These are phyloP conservation scores for Leptopilina clavipes DNA, from an alignment of 1,140 invertebrate genomes.

Conservation along the genomic window DNA sequence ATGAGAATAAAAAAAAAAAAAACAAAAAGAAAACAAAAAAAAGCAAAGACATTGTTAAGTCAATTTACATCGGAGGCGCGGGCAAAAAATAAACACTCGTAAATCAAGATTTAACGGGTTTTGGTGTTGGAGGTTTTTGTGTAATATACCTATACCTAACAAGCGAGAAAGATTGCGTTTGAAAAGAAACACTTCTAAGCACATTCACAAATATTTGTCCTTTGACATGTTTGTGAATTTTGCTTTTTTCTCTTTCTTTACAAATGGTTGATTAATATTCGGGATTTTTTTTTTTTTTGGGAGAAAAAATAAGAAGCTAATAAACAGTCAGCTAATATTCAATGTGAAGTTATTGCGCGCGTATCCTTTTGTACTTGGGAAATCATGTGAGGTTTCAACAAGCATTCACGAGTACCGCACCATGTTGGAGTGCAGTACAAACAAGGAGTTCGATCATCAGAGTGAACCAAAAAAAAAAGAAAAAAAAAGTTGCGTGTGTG, in stretches of 20 bases:
- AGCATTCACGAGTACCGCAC: constrained; percentile 1
- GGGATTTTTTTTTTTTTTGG: too few relatives aligned
- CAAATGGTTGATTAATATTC: too few relatives aligned
- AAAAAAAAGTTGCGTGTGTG: neutral
- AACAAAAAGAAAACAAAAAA: neutral
- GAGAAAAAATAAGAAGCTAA: neutral
- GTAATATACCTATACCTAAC: neutral
- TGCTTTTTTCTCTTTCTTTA: too few relatives aligned
- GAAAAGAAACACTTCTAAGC: too few relatives aligned
- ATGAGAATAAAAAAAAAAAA: neutral
- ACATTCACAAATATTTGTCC: too few relatives aligned
- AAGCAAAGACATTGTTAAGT: constrained; percentile 9
- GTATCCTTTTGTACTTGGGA: constrained; percentile 15
- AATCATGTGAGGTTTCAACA: constrained; percentile 23
- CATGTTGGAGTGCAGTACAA: constrained; percentile 19
- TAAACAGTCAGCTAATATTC: neutral
- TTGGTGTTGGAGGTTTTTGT: neutral
- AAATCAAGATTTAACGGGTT: constrained; percentile 30
- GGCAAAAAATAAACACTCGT: constrained; percentile 19
- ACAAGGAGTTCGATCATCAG: constrained; percentile 25
- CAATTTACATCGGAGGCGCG: constrained; percentile 25
- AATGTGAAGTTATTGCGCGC: constrained; percentile 12
- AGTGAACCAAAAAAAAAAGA: too few relatives aligned
- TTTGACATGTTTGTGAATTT: too few relatives aligned
- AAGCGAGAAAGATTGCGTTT: neutral